Conservation (phyloP, 2,888 invertebrate species). For the Nycteola revayana region DNA sequence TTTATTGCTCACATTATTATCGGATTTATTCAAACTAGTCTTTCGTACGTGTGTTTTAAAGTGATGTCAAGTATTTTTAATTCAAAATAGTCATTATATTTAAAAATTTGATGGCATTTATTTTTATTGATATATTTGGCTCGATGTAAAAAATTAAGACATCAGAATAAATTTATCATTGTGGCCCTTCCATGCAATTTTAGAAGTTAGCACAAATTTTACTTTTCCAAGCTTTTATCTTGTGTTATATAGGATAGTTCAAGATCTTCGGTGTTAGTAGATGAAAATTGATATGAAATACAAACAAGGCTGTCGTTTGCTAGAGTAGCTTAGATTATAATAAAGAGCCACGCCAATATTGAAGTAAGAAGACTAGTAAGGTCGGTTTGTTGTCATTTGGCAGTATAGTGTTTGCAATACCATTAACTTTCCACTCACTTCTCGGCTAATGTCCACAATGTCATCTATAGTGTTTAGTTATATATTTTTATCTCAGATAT, state of each 20-base stretch:
- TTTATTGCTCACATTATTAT: constrained; percentile 25
- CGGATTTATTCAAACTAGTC: constrained; percentile 44
- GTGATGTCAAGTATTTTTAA: constrained; percentile 3
- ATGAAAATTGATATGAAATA: constrained; percentile 40
- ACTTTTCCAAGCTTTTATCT: constrained; percentile 19
- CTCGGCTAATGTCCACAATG: constrained; percentile 22
- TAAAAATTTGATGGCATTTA: constrained; percentile 16
- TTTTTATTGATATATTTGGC: constrained; percentile 16
- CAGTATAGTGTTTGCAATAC: constrained; percentile 18
- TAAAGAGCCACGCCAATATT: constrained; percentile 41
- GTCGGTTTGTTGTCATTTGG: constrained; percentile 23
- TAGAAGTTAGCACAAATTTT: constrained; percentile 16
- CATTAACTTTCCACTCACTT: constrained; percentile 1
- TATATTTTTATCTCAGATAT: constrained; percentile 19
- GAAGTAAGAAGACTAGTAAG: constrained; percentile 20
- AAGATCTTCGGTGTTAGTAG: constrained; percentile 44
- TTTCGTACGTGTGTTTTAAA: constrained; percentile 29
- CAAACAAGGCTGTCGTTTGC: constrained; percentile 60
- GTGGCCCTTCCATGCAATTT: constrained; percentile 3
- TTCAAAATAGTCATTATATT: constrained; percentile 9
- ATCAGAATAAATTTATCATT: constrained; percentile 3
- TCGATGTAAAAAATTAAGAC: no score
- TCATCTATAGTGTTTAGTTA: constrained; percentile 32
- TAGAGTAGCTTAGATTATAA: constrained; percentile 39
- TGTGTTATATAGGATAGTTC: constrained; percentile 30